These are phyloP conservation scores for Petrolisthes manimaculis DNA, from an alignment of 2,888 invertebrate genomes.

Conservation along the genomic window DNA sequence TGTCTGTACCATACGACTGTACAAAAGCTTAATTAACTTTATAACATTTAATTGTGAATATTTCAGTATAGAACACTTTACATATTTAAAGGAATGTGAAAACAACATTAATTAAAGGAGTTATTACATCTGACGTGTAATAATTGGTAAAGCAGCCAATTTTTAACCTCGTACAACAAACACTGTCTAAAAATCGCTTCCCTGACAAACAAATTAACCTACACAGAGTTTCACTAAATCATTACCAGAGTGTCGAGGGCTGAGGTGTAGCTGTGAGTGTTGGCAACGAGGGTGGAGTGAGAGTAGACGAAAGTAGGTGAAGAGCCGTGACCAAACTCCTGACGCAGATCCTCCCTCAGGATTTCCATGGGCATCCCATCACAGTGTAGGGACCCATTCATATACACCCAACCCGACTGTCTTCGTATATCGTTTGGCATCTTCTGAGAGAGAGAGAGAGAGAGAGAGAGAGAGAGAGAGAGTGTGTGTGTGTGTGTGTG, in stretches of 20 bases:
- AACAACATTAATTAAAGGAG: too few species aligned
- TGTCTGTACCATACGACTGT: too few species aligned
- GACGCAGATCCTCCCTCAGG: constrained; percentile 5
- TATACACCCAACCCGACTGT: constrained; percentile 26
- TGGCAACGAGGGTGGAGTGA: constrained; percentile 54
- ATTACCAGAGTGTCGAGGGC: constrained; percentile 51
- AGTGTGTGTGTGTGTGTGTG: neutral
- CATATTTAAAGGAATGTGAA: too few species aligned
- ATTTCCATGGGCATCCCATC: constrained; percentile 37
- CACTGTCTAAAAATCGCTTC: too few species aligned
- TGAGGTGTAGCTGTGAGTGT: constrained; percentile 64
- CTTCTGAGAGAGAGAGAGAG: neutral
- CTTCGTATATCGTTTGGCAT: neutral
- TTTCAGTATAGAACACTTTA: too few species aligned
- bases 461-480: neutral
- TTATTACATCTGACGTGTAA: too few species aligned
- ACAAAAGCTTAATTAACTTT: too few species aligned
- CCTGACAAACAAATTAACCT: too few species aligned
- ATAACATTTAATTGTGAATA: too few species aligned
- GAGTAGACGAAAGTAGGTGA: constrained; percentile 67
- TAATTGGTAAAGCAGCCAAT: too few species aligned
- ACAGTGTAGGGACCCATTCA: constrained; percentile 38
- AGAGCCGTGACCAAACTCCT: constrained; percentile 1
- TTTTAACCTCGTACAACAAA: too few species aligned
- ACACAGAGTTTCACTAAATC: neutral